A percentile compares a stretch with the other conserved stretches of the same genome.
These are phyloP conservation scores for Podarcis siculus DNA, from an alignment of 2,797 vertebrate species.

Conservation along the genomic window DNA sequence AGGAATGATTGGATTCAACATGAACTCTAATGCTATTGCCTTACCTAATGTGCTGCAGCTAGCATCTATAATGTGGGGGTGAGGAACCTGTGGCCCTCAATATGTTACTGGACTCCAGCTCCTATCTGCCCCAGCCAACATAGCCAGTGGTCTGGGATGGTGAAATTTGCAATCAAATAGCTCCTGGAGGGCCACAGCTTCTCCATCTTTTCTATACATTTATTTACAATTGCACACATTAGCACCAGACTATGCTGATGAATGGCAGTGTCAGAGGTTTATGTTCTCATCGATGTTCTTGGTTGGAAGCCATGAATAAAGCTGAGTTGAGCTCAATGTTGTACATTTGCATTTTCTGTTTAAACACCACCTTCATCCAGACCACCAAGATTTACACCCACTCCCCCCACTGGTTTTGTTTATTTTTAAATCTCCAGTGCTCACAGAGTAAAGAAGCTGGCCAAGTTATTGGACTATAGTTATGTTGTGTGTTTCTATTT, in stretches of 20 bases:
- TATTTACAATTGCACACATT: not conserved
- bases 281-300: slow-evolving; percentile 64
- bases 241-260: slow-evolving; percentile 13
- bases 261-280: slow-evolving; percentile 49
- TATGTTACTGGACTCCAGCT: no score
- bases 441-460: slow-evolving; percentile 53
- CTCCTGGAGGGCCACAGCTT: no score
- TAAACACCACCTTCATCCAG: slow-evolving; percentile 34
- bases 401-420: not conserved
- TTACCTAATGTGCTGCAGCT: not conserved
- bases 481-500: not conserved
- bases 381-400: slow-evolving; percentile 49
- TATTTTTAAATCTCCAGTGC: slow-evolving; percentile 34
- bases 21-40: not conserved
- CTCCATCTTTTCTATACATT: not conserved
- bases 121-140: no score
- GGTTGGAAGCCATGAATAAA: slow-evolving; percentile 43
- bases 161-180: no score
- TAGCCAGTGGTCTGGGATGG: no score
- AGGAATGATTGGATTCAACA: not conserved
- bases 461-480: slow-evolving; percentile 8
- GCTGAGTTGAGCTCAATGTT: not conserved
- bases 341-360: not conserved
- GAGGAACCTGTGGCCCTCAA: no score
- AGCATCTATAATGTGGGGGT: no score